A percentile compares a stretch with the other conserved stretches of the same genome.
phyloP scores from a whole-genome alignment of 2,113 vertebrate genomes.

The Laticauda colubrina region DNA sequence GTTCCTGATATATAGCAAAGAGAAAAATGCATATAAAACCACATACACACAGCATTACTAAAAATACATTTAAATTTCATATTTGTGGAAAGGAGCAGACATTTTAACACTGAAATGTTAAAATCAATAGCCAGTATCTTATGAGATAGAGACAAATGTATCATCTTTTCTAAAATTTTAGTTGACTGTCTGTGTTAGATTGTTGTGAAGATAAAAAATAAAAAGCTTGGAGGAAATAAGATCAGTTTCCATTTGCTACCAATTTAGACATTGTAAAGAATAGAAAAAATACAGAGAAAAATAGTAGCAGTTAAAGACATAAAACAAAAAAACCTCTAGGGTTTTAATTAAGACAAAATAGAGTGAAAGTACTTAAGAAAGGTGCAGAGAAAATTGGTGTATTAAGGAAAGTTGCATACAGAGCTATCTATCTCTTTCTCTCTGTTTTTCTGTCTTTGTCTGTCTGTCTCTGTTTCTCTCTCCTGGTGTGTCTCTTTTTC shows the following conservation, averaged over 20 bases:
- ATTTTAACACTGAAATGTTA: neutral
- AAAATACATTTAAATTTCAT: neutral
- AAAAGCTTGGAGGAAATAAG: neutral
- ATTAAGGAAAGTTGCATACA: neutral
- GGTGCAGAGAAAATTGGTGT: neutral
- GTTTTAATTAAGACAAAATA: neutral
- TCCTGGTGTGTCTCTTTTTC: no score
- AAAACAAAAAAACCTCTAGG: neutral
- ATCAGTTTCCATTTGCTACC: neutral
- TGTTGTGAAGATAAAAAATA: neutral
- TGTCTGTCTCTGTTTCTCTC: no score
- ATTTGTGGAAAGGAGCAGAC: neutral
- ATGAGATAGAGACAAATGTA: neutral
- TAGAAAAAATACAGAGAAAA: neutral
- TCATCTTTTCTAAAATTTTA: neutral
- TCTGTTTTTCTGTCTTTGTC: no score
- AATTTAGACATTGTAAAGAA: neutral
- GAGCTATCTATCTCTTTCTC: neutral
- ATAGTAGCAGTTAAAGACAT: neutral
- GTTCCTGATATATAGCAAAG: neutral
- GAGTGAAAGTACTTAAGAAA: neutral
- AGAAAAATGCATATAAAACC: neutral
- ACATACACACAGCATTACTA: neutral
- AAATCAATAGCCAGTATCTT: neutral
- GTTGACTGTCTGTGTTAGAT: neutral